phyloP scores from a whole-genome alignment of 2,888 invertebrate species.

The Helleia helle region DNA sequence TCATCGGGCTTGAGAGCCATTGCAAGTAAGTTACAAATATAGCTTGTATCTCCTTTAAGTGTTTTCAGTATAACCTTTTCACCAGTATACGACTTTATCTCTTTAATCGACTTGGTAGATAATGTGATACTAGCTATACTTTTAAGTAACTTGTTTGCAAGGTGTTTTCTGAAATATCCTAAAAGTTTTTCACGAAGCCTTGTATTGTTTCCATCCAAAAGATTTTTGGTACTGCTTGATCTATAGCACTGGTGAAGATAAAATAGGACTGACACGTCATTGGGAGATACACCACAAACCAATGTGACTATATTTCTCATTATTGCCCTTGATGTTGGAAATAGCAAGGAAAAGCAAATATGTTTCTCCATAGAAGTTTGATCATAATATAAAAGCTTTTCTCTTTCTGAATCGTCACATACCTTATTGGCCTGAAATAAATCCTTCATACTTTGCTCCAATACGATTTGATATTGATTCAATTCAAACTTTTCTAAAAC shows the following conservation, averaged over 20 bases:
- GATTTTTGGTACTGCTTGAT: slow-evolving; percentile 42
- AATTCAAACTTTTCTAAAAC: slow-evolving; percentile 52
- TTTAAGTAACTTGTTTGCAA: slow-evolving; percentile 40
- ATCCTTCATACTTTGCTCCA: slow-evolving; percentile 42
- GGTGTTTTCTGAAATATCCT: slow-evolving; percentile 45
- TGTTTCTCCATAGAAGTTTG: slow-evolving; percentile 55
- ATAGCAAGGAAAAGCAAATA: slow-evolving; percentile 43
- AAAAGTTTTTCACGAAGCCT: slow-evolving; percentile 52
- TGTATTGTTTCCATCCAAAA: slow-evolving; percentile 49
- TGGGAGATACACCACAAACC: slow-evolving; percentile 48
- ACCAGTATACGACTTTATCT: slow-evolving; percentile 44
- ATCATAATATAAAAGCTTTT: slow-evolving; percentile 43
- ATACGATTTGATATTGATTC: slow-evolving; percentile 47
- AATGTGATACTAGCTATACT: slow-evolving; percentile 50
- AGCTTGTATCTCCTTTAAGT: slow-evolving; percentile 47
- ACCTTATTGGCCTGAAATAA: slow-evolving; percentile 37
- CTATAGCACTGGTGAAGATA: slow-evolving; percentile 60
- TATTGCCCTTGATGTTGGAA: slow-evolving; percentile 47
- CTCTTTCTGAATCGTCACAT: slow-evolving; percentile 26
- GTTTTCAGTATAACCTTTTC: slow-evolving; percentile 54
- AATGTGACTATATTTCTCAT: slow-evolving; percentile 52
- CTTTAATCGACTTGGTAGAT: slow-evolving; percentile 37
- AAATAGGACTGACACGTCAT: slow-evolving; percentile 53
- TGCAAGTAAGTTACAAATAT: slow-evolving; percentile 52
- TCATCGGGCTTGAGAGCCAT: slow-evolving; percentile 61